Base-by-base conservation (phyloP, 2,113 vertebrate genomes). In the Macaca mulatta region DNA sequence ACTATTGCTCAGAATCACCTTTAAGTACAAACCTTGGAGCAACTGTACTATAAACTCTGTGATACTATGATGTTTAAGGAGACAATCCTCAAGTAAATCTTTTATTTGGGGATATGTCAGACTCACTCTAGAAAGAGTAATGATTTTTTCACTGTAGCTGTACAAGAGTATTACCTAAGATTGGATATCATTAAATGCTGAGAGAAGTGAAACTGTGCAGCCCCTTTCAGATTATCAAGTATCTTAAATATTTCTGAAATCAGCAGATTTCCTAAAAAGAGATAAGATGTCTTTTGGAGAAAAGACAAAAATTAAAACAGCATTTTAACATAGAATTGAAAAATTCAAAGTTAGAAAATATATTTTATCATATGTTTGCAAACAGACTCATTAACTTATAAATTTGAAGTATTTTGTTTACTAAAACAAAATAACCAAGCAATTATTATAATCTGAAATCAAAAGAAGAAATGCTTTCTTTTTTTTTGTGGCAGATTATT, bases 221-320 rank as follows among this genome's bases (percentile, higher is more conserved):
- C 92, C 22, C 12, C 5, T 94, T 96, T 93, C 75, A 93, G 55
- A 50, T 92, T 61, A 89, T 93, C 89, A 89, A 86, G 35, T 75
- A 81, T 57, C 50, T 78, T 64, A 90, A 92, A 93, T 22, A 96
- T 82, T 67, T 94, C 94, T 86, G 48, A 94, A 96, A 57, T 97
- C 67, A 93, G 25, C 45, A 79, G 16, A 61, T 92, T 97, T 80
- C 64, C 35, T 93, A 75, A 95, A 38, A 79, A 79, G 32, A 57
- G 35, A 82, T 6, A 45, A 82, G 30, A 20, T 83, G 92, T 40
- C 12, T 35, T 52, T 85, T 93, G 48, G 77, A 79, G 52, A 94
- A 93, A 92, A 87, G 55, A 45, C 23, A 93, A 35, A 96, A 95
- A 92, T 88, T 95, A 75, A 95, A 93, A 90, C 4, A 88, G 23